These are phyloP conservation scores for Drosophila setifemur DNA, from an alignment of 1,140 invertebrate genomes.

Conservation along the genomic window DNA sequence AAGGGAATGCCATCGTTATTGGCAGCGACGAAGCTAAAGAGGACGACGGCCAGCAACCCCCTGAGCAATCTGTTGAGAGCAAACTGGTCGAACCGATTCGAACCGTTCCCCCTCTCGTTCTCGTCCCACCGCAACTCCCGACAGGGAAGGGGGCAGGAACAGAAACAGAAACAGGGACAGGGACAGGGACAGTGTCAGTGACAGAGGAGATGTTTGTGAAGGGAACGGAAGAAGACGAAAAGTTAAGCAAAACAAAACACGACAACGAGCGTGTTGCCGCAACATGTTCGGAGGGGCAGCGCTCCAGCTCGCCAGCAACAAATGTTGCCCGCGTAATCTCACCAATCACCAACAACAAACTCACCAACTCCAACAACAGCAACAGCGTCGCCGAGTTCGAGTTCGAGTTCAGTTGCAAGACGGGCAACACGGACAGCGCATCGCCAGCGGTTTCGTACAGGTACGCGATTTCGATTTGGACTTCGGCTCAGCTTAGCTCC, in stretches of 20 bases:
- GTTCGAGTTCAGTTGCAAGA: conserved; percentile 71
- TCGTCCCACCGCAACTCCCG: not conserved
- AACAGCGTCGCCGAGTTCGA: conserved; percentile 27
- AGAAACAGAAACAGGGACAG: too few relatives aligned
- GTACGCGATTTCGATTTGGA: conserved; percentile 59
- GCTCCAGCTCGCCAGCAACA: conserved; percentile 43
- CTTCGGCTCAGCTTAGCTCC: not conserved
- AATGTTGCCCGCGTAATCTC: conserved; percentile 27
- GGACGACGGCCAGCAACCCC: not conserved
- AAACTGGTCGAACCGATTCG: not conserved
- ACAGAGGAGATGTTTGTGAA: conserved; percentile 22
- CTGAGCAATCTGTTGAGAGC: not conserved
- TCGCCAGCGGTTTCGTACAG: conserved; percentile 59
- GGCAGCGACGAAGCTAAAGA: not conserved
- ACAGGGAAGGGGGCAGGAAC: too few relatives aligned
- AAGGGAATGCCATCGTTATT: conserved; percentile 23
- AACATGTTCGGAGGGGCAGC: conserved; percentile 60
- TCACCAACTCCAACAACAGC: conserved; percentile 8
- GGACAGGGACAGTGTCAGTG: too few relatives aligned
- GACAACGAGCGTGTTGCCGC: conserved; percentile 46
- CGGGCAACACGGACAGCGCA: conserved; percentile 76
- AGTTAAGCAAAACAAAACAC: conserved; percentile 65
- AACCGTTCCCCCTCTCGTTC: not conserved
- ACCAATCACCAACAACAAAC: conserved; percentile 32
- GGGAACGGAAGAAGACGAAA: conserved; percentile 44